Evolutionary conservation across 2,797 vertebrate genomes (phyloP).

Genomic region (Cyprinodon diabolis): DNA sequence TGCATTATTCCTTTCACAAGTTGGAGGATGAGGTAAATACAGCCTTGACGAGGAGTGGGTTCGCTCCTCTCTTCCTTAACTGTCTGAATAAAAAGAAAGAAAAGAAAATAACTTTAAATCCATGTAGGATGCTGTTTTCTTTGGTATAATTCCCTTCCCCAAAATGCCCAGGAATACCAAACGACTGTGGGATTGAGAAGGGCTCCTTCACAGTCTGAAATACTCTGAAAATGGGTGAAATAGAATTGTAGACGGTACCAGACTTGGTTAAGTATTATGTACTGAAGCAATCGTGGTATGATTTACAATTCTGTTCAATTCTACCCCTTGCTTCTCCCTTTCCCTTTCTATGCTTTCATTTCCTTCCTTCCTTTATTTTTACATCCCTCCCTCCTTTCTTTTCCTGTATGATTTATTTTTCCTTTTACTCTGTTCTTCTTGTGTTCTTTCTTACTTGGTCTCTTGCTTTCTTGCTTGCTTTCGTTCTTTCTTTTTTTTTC

Average conservation of each 20-base stretch:
- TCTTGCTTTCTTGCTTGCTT: neutral
- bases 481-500: neutral
- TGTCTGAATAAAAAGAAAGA: constrained; percentile 63
- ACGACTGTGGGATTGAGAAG: constrained; percentile 21
- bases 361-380: neutral
- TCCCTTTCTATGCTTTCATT: neutral
- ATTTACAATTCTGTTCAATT: no score
- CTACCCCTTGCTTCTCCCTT: no score
- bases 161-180: constrained; percentile 53
- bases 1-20: constrained; percentile 63
- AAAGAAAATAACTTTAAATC: constrained; percentile 68
- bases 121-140: constrained; percentile 67
- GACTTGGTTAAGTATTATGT: no score
- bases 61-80: constrained; percentile 52
- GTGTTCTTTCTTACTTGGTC: no score
- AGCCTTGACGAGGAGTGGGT: constrained; percentile 45
- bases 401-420: neutral
- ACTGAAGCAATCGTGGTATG: no score
- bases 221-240: neutral
- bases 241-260: neutral
- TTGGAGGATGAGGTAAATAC: constrained; percentile 61
- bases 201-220: neutral
- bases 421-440: no score
- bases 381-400: no score
- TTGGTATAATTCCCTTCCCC: constrained; percentile 58